Evolutionary conservation across 2,797 vertebrate species (phyloP), one percentile per base, ranked within the genome.

Genomic region (Sternotherus odoratus): DNA sequence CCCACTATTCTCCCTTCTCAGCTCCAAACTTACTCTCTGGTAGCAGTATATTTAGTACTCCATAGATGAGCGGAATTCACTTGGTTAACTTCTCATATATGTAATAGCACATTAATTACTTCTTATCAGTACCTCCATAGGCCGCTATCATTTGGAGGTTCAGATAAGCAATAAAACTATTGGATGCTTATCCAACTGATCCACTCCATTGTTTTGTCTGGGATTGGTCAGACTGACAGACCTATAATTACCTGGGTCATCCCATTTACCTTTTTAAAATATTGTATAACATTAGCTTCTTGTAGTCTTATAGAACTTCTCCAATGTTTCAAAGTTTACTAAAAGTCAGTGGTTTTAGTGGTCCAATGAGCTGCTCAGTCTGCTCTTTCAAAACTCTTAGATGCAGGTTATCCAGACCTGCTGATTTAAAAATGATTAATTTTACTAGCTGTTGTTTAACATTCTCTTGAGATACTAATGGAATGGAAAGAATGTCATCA

Each of bases 71-170:
- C 39, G 26, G 39, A 72, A 63, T 63, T 63, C 16, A 63, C 60
- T 63, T 63, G 39, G 23, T 23, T 72, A 24, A 39, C 23, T 43
- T 7, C 69, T 72, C 36, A 43, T 23, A 39, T 90, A 92, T 93
- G 94, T 89, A 91, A 88, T 79, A n/a, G 93, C 81, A 16, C 89
- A 86, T 88, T 97, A 96, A 96, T 95, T 96, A 95, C 93, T 96
- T 49, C 75, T 94, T 97, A 95, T 97, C 96, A 97, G 94, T 95
- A 95, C 95, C 43, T 96, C 83, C 75, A 80, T 77, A 66, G 77
- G 49, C 78, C 94, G 89, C 94, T 96, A 86, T 95, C 74, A 48
- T 16, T 46, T n/a, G 60, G 60, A 96, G 94, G 82, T 51, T 28
- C 83, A 94, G 94, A 95, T 97, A 96, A 96, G 89, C 87, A 11